Percentiles rank a stretch among this genome's conserved stretches.
Conservation (phyloP, 2,888 invertebrate species). For the Pomacea canaliculata region DNA sequence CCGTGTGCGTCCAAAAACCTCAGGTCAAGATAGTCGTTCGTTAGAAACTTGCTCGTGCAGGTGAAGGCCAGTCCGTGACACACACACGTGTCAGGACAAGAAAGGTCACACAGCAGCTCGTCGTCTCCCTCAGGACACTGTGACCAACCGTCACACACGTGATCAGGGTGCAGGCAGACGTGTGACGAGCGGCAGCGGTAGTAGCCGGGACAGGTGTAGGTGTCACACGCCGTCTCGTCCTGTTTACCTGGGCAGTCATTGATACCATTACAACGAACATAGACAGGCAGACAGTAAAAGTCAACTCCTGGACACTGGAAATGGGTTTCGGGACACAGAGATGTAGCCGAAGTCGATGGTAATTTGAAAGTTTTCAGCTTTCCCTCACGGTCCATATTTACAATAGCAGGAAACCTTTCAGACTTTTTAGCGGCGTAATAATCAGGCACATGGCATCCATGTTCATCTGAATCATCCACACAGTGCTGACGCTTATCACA, state of each 20-base stretch:
- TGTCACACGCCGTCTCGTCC: conserved; percentile 1
- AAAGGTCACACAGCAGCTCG: conserved; percentile 16
- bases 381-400: too few species aligned
- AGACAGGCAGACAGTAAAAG: conserved; percentile 8
- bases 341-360: neutral
- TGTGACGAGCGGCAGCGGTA: conserved; percentile 21
- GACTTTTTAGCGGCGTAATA: too few species aligned
- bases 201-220: conserved; percentile 16
- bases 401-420: too few species aligned
- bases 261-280: conserved; percentile 8
- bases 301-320: neutral
- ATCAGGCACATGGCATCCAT: neutral
- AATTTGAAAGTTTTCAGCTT: too few species aligned
- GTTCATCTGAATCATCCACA: neutral
- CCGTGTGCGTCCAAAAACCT: neutral
- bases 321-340: neutral
- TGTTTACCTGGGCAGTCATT: conserved; percentile 17
- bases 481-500: neutral
- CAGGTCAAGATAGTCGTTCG: neutral
- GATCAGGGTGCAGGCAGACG: conserved; percentile 16
- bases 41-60: neutral
- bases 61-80: conserved; percentile 1
- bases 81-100: neutral
- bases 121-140: conserved; percentile 28
- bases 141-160: conserved; percentile 25